Evolutionary conservation across 2,113 vertebrate genomes (phyloP).

Genomic region (Alligator mississippiensis): DNA sequence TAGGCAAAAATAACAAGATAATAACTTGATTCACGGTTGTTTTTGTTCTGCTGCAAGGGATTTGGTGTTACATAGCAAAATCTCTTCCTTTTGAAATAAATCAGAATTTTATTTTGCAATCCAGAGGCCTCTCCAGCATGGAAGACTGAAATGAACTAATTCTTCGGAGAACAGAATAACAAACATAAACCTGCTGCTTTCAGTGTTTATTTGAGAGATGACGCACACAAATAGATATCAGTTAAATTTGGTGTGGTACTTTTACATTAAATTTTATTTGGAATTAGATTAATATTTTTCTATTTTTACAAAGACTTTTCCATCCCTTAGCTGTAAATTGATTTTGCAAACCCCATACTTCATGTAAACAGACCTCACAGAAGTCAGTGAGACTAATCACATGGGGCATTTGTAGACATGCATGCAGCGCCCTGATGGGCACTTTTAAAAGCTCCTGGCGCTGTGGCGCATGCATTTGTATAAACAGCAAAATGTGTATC

Average conservation of each 20-base stretch:
- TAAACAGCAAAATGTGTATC: too few species aligned
- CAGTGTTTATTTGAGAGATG: background rate
- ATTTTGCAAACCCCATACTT: background rate
- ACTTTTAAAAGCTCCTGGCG: too few species aligned
- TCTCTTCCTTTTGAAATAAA: constrained; percentile 70
- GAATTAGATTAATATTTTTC: background rate
- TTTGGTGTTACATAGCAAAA: constrained; percentile 32
- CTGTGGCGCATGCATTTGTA: too few species aligned
- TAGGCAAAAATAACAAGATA: constrained; percentile 79
- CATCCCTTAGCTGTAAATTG: background rate
- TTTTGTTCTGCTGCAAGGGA: constrained; percentile 53
- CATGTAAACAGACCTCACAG: background rate
- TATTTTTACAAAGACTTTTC: background rate
- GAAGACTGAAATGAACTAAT: constrained; percentile 32
- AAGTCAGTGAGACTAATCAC: background rate
- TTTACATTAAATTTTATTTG: background rate
- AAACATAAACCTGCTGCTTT: background rate
- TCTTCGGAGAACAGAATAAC: constrained; percentile 34
- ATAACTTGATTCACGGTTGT: constrained; percentile 75
- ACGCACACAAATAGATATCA: background rate
- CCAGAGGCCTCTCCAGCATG: constrained; percentile 15
- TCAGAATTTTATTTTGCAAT: constrained; percentile 66
- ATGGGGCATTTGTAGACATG: background rate
- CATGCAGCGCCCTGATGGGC: too few species aligned
- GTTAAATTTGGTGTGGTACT: background rate